phyloP scores from a whole-genome alignment of 2,113 vertebrate genomes.

The Barnardius zonarius region DNA sequence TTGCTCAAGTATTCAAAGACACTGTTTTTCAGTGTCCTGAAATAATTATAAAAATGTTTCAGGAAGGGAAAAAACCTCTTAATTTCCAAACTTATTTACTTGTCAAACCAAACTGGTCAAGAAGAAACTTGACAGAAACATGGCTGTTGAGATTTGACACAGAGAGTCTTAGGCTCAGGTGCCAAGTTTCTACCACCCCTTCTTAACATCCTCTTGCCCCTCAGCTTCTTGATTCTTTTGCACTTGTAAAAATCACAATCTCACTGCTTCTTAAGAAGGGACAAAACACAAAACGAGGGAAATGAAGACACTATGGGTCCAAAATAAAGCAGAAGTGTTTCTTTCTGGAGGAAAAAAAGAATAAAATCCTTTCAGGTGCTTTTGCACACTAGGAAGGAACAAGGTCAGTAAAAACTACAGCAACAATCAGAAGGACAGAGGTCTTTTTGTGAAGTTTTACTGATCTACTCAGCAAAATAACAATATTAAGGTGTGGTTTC shows the following conservation, averaged over 20 bases:
- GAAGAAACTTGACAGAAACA: background rate
- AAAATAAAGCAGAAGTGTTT: background rate
- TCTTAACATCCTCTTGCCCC: background rate
- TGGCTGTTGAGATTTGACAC: background rate
- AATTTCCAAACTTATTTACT: background rate
- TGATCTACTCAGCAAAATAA: background rate
- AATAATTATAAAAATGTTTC: background rate
- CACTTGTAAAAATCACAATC: background rate
- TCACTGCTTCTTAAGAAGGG: background rate
- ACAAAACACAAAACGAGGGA: background rate
- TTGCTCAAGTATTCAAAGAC: background rate
- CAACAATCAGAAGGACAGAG: background rate
- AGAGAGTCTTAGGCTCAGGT: background rate
- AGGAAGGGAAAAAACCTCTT: background rate
- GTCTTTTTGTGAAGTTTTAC: background rate
- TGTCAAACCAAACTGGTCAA: background rate
- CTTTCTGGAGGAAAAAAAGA: background rate
- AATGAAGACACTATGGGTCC: background rate
- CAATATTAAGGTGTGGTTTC: background rate
- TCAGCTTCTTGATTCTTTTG: background rate
- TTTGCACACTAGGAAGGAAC: background rate
- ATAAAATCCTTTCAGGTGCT: background rate
- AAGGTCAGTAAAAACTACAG: background rate
- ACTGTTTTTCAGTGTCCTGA: background rate
- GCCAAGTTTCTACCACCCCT: background rate